Conservation (phyloP, 2,888 invertebrate genomes). For the Spodoptera littoralis region DNA sequence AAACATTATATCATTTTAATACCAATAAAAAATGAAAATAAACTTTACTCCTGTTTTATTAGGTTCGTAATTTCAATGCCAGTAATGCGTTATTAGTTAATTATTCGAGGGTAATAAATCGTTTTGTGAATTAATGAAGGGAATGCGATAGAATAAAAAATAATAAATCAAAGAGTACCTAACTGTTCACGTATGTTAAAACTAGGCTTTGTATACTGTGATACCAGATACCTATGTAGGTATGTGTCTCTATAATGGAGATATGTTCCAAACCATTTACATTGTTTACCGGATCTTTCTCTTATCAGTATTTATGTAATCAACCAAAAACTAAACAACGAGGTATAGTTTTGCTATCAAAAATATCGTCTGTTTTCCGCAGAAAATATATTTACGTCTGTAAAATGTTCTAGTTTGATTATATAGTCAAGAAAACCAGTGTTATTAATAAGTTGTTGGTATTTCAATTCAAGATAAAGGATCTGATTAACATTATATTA, state of each 20-base stretch:
- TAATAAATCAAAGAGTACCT: constrained; percentile 14
- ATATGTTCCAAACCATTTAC: constrained; percentile 27
- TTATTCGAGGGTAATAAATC: background rate
- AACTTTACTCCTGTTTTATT: too few relatives aligned
- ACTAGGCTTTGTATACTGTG: background rate
- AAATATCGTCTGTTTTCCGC: too few relatives aligned
- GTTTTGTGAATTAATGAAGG: constrained; percentile 7
- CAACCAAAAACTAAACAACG: constrained; percentile 29
- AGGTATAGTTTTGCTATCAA: background rate
- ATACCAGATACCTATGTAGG: background rate
- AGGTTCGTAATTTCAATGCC: too few relatives aligned
- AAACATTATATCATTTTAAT: too few relatives aligned
- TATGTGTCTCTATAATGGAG: background rate
- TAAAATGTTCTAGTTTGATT: too few relatives aligned
- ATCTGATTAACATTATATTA: too few relatives aligned
- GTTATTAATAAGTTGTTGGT: too few relatives aligned
- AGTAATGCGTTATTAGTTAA: background rate
- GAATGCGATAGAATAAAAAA: constrained; percentile 2
- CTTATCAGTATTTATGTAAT: constrained; percentile 39
- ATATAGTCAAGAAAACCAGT: too few relatives aligned
- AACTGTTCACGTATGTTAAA: too few relatives aligned
- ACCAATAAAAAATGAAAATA: too few relatives aligned
- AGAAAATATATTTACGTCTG: too few relatives aligned
- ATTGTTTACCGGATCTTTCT: constrained; percentile 11
- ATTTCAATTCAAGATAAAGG: too few relatives aligned